phyloP scores from a whole-genome alignment of 2,888 invertebrate genomes.

The Caenorhabditis parvicauda region DNA sequence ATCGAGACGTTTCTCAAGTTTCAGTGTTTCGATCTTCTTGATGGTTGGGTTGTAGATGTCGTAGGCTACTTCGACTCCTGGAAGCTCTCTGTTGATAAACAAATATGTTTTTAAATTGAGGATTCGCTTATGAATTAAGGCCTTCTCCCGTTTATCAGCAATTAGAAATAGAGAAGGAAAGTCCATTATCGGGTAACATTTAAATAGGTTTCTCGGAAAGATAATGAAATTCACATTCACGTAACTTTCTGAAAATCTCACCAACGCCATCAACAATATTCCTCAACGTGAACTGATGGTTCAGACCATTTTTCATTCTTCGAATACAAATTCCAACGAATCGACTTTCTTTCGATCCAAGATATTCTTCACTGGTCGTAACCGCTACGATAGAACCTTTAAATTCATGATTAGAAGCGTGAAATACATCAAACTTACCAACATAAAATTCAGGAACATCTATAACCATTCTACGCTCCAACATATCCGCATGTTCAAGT shows the following conservation, averaged over 20 bases:
- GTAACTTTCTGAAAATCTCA: too few relatives aligned
- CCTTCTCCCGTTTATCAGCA: too few relatives aligned
- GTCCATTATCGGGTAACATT: too few relatives aligned
- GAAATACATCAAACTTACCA: constrained; percentile 68
- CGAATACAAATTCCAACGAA: constrained; percentile 94
- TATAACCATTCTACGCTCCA: constrained; percentile 77
- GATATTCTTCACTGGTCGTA: constrained; percentile 51
- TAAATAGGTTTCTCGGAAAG: too few relatives aligned
- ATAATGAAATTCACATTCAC: too few relatives aligned
- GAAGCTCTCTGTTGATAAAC: constrained; percentile 8
- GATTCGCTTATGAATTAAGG: neutral
- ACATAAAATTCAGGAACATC: constrained; percentile 97
- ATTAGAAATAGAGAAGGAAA: too few relatives aligned
- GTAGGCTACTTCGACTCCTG: constrained; percentile 74
- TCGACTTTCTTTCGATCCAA: constrained; percentile 68
- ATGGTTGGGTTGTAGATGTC: constrained; percentile 91
- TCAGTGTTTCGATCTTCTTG: constrained; percentile 82
- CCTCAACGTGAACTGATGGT: constrained; percentile 81
- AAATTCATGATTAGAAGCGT: constrained; percentile 2
- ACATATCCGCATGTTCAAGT: constrained; percentile 87
- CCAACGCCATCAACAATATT: constrained; percentile 89
- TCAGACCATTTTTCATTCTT: constrained; percentile 78
- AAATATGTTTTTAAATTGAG: neutral
- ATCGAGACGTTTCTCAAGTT: constrained; percentile 88
- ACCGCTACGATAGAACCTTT: constrained; percentile 60